Evolutionary conservation across 2,888 invertebrate genomes (phyloP).

Genomic region (Cheilosia scutellata): DNA sequence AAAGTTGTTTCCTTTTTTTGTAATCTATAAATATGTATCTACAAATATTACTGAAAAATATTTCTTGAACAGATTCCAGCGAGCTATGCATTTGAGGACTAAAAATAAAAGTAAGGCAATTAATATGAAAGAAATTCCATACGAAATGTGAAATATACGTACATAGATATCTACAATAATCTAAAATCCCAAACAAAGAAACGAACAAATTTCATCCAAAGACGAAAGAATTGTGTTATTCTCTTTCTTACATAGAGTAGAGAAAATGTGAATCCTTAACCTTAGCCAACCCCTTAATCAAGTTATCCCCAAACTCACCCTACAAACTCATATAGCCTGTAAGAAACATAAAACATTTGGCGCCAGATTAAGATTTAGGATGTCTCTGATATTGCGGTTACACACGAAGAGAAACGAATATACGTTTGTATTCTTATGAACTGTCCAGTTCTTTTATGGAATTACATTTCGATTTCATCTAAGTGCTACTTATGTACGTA

Average conservation of each 20-base stretch:
- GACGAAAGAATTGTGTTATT: slow-evolving; percentile 42
- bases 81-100: neutral
- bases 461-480: slow-evolving; percentile 62
- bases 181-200: slow-evolving; percentile 41
- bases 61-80: neutral
- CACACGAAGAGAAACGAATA: slow-evolving; percentile 36
- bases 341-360: slow-evolving; percentile 66
- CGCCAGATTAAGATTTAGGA: slow-evolving; percentile 72
- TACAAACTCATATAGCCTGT: slow-evolving; percentile 35
- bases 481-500: slow-evolving; percentile 51
- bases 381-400: slow-evolving; percentile 66
- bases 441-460: slow-evolving; percentile 64
- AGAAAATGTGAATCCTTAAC: slow-evolving; percentile 59
- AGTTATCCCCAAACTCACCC: slow-evolving; percentile 37
- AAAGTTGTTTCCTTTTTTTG: too few relatives aligned
- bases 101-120: slow-evolving; percentile 31
- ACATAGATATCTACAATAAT: slow-evolving; percentile 29
- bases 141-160: neutral
- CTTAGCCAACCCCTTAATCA: slow-evolving; percentile 68
- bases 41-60: neutral
- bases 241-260: slow-evolving; percentile 31
- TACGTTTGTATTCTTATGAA: slow-evolving; percentile 41
- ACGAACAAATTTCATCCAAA: slow-evolving; percentile 11
- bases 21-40: too few relatives aligned
- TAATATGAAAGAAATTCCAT: slow-evolving; percentile 49